These are phyloP conservation scores for Anagyrus pseudococci DNA, from an alignment of 2,888 invertebrate species.

Conservation along the genomic window DNA sequence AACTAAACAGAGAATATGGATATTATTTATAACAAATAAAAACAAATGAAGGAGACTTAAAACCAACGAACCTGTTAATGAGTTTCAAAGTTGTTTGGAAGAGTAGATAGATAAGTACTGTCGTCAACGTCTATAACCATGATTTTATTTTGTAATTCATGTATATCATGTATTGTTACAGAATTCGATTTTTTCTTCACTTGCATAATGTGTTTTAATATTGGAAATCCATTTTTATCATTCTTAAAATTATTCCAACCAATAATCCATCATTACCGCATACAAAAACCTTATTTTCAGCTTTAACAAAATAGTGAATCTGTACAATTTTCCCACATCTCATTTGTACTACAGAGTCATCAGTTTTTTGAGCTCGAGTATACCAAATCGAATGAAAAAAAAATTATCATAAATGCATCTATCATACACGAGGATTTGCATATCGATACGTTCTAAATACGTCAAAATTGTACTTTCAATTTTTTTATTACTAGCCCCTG, in stretches of 20 bases:
- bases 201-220: not conserved
- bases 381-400: not conserved
- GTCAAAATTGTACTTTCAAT: not conserved
- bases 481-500: not conserved
- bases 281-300: not conserved
- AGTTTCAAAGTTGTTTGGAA: not conserved
- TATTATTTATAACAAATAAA: too few species aligned
- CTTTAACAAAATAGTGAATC: slow-evolving; percentile 1
- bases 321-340: not conserved
- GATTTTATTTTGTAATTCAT: not conserved
- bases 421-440: not conserved
- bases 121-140: not conserved
- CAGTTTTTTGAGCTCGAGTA: not conserved
- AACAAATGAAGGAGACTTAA: too few species aligned
- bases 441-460: not conserved
- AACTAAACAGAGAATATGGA: too few species aligned
- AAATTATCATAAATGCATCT: slow-evolving; percentile 1
- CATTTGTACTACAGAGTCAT: slow-evolving; percentile 4
- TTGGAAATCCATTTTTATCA: not conserved
- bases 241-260: too few species aligned
- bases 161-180: too few species aligned
- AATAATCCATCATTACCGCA: not conserved
- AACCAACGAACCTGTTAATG: slow-evolving; percentile 2
- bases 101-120: not conserved
- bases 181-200: not conserved